Evolutionary conservation across 2,113 vertebrate genomes (phyloP).

Genomic region (Symphodus melops): DNA sequence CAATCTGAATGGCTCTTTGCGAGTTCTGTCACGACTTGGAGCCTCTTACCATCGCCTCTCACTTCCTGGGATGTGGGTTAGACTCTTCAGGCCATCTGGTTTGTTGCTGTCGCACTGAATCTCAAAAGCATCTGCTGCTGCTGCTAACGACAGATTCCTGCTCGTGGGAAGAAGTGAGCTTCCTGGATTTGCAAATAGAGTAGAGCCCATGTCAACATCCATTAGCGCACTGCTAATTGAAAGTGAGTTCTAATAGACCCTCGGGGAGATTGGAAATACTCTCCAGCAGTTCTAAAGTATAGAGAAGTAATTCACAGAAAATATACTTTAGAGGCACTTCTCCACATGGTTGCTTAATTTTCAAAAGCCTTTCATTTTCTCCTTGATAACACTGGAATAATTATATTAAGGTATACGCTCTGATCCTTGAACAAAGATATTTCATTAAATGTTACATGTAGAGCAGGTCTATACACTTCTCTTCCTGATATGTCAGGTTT

Average conservation of each 20-base stretch:
- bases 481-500: too few relatives aligned
- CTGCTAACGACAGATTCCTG: slow-evolving; percentile 43
- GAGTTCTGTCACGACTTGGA: slow-evolving; percentile 62
- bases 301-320: slow-evolving; percentile 50
- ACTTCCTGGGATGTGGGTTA: slow-evolving; percentile 60
- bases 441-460: background rate
- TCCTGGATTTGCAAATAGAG: slow-evolving; percentile 62
- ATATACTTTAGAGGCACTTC: slow-evolving; percentile 22
- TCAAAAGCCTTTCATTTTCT: background rate
- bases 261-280: slow-evolving; percentile 70
- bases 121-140: slow-evolving; percentile 57
- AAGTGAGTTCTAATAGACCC: slow-evolving; percentile 73
- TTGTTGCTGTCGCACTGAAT: slow-evolving; percentile 53
- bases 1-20: slow-evolving; percentile 56
- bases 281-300: slow-evolving; percentile 54
- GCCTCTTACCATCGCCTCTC: slow-evolving; percentile 37
- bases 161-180: slow-evolving; percentile 55
- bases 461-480: background rate
- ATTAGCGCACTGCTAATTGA: slow-evolving; percentile 75
- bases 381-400: background rate
- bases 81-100: slow-evolving; percentile 51
- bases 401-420: background rate
- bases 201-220: slow-evolving; percentile 74
- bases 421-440: too few relatives aligned
- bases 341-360: background rate